Evolutionary conservation across 1,140 invertebrate species (phyloP).

Genomic region (Globodera ellingtonae): DNA sequence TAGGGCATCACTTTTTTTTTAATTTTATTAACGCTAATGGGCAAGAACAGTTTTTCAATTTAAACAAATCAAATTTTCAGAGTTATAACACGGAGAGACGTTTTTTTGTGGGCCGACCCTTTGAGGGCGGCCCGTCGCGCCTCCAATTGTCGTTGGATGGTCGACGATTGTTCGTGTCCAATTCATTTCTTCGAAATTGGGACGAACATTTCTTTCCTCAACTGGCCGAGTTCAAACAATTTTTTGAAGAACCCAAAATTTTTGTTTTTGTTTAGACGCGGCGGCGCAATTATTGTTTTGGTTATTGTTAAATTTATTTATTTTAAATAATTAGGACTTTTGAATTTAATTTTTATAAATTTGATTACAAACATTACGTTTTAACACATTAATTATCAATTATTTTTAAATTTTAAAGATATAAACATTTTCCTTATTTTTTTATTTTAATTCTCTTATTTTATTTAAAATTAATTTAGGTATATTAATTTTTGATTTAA

Average conservation of each 20-base stretch:
- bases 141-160: slow-evolving; percentile 91
- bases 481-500: no score
- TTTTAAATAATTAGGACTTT: no score
- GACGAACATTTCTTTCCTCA: slow-evolving; percentile 86
- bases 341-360: no score
- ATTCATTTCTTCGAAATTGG: slow-evolving; percentile 86
- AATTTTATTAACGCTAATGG: no score
- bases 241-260: neutral
- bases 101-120: slow-evolving; percentile 48
- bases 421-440: no score
- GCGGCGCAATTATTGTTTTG: slow-evolving; percentile 42
- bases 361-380: no score
- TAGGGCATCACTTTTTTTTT: slow-evolving; percentile 15
- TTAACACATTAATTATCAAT: no score
- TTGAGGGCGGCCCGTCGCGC: slow-evolving; percentile 88
- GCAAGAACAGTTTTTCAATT: no score
- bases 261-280: slow-evolving; percentile 22
- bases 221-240: slow-evolving; percentile 12
- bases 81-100: slow-evolving; percentile 27
- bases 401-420: no score
- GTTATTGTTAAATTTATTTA: slow-evolving; percentile 16
- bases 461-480: no score
- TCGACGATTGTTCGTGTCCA: slow-evolving; percentile 85
- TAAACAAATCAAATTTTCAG: neutral
- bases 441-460: no score